Conservation (phyloP, 2,113 vertebrate genomes). For the Myrmecobius fasciatus region DNA sequence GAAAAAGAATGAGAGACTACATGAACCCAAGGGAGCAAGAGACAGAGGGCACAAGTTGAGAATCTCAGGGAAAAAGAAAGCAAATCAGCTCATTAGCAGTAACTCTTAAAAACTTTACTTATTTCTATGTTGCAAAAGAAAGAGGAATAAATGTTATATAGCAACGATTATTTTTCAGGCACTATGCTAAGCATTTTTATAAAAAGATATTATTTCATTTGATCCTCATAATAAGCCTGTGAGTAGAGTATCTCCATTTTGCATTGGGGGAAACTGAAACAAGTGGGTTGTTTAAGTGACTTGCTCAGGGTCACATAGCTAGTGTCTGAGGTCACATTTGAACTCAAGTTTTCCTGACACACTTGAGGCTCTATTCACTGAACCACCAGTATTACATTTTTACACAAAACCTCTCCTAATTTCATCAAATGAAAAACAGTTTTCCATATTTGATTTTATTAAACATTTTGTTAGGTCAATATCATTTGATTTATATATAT, state of each 20-base stretch:
- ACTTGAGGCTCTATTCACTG: background rate
- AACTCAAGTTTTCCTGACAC: background rate
- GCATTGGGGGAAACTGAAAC: background rate
- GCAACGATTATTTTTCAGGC: background rate
- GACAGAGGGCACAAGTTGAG: background rate
- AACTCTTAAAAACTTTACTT: background rate
- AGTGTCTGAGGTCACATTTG: background rate
- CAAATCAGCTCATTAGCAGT: background rate
- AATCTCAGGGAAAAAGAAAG: background rate
- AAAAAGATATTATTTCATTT: background rate
- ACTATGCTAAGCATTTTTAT: background rate
- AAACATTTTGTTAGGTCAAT: background rate
- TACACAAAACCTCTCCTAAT: background rate
- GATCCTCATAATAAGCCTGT: background rate
- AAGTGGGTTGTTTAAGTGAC: background rate
- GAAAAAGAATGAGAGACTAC: background rate
- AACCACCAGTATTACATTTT: background rate
- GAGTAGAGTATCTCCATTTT: background rate
- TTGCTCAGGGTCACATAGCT: background rate
- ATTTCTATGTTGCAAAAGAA: background rate
- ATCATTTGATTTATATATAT: background rate
- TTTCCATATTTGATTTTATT: background rate
- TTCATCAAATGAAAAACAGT: background rate
- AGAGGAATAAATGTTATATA: background rate
- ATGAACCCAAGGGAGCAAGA: background rate